Base-by-base conservation (phyloP, 2,888 invertebrate species). In the Conchocele bisecta region DNA sequence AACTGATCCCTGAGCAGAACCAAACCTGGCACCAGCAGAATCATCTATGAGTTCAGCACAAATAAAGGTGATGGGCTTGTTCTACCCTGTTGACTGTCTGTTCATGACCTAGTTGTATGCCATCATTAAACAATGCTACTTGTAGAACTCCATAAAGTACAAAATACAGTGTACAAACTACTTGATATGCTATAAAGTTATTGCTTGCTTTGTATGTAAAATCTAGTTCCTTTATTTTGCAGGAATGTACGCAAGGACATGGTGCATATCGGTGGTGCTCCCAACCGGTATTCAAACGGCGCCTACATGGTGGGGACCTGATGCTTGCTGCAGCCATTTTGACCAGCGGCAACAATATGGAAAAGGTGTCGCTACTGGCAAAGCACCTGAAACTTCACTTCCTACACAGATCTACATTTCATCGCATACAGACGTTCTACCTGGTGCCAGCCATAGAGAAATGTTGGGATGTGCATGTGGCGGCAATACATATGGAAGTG, bases 211-310 rank as follows among this genome's bases (percentile, higher is more conserved):
- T n/a, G n/a, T n/a, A n/a, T n/a, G n/a, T n/a, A n/a, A n/a, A n/a
- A n/a, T 11, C n/a, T 35, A 35, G n/a, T 13, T 11, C n/a, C 7
- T 42, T 42, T n/a, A 20, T n/a, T 9, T 42, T 9, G 7, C 42
- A 42, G 42, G n/a, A 9, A 9, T 42, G 42, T n/a, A 9, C 9
- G 7, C 7, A 6, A 28, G 50, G 50, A n/a, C 50, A 50, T 29
- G 28, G 9, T 5, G 28, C 31, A 17, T 20, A 50, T 20, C 17
- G 24, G 6, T 59, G 59, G 59, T 59, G 59, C 26, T 59, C 59
- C 9, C 59, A 59, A 17, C 59, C 59, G n/a, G 24, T 59, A 3
- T 35, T 59, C 3, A 59, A 46, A 20, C 31, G 59, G 31, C 3
- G 59, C 5, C 33, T 59, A 11, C 59, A 59, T 33, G 33, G 46